Base-by-base conservation (phyloP, 2,888 invertebrate species). In the Melikaiella ostensackeni region DNA sequence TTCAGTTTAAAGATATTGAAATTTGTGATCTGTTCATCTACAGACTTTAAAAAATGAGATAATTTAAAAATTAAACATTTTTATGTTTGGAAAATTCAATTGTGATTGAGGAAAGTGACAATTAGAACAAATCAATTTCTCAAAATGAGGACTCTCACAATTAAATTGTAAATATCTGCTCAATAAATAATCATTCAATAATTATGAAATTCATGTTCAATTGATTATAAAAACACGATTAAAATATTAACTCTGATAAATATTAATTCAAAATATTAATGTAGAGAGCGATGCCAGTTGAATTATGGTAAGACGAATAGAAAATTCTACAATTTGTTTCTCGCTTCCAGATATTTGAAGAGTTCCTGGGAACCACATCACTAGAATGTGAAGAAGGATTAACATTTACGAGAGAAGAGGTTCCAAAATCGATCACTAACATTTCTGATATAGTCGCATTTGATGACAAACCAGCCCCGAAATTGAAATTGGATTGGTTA, bases 401-500 rank as follows among this genome's bases (percentile, higher is more conserved):
- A 38, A 73, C 6, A 74, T 62, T 63, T 30, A 24, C 64, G 24
- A 61, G 66, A 33, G 74, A 73, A 30, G 30, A 73, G 27, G 61
- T 27, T 30, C 62, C 21, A 63, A 81, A 83, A 77, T 81, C 75
- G 30, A 75, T 77, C 24, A 64, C 75, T 76, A 82, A 63, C 59
- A 77, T 35, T 50, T 38, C 78, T 38, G 42, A 59, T 33, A 38
- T 70, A 5, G 78, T 80, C 11, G 50, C 42, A 11, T 80, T 80
- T 1, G 79, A 82, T 64, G 24, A 77, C 16, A 82, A 80, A 77
- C 75, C 77, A 38, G 81, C 79, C 62, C 62, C 78, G 59, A 83
- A 81, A 79, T 64, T 64, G 57, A 81, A 77, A 77, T 87, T 88
- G 33, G 82, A 87, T n/a, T 91, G 91, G 88, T 80, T 89, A 5